Evolutionary conservation across 1,140 invertebrate species (phyloP), one percentile per base, ranked within the genome.

Genomic region (Helicorthomorpha holstii): DNA sequence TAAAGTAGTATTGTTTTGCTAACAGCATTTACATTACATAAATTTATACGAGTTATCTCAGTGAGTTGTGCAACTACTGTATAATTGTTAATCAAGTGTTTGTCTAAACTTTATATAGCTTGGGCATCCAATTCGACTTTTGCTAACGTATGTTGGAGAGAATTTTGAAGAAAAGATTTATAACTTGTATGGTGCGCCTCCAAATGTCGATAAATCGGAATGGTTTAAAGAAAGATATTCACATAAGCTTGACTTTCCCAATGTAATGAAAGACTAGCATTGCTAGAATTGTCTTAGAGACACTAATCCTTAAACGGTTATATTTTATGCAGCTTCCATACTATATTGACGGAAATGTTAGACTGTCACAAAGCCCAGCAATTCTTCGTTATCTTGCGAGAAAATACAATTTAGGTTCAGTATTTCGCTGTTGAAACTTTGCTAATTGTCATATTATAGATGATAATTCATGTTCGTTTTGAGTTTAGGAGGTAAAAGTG

Each of bases 341-440:
- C 56, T 73, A 68, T 50, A 69, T 75, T 54, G 73, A 75, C 62
- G 73, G 69, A 2, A 64, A 75, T 49, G 52, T 67, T 1, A 72
- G 71, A 55, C 52, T 75, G 10, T 71, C 70, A 1, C 72, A 76
- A 59, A 73, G 67, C 50, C 64, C 64, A 49, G 68, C 74, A 3
- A 76, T 76, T 53, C 48, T 73, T n/a, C 63, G 68, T 12, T 68
- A 75, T 58, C 60, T 76, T 49, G 73, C 65, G 3, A 54, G 73
- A 23, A 72, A 73, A 54, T 59, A 70, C 51, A 58, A 67, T 29
- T 56, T 74, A 7, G 48, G 52, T 58, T 44, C 50, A 47, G n/a
- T n/a, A n/a, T n/a, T n/a, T n/a, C n/a, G n/a, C n/a, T n/a, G n/a
- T n/a, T n/a, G n/a, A 66, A 27, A n/a, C n/a, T n/a, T n/a, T n/a